Conservation (phyloP, 2,888 invertebrate genomes). For the Cryptus viduatorius region DNA sequence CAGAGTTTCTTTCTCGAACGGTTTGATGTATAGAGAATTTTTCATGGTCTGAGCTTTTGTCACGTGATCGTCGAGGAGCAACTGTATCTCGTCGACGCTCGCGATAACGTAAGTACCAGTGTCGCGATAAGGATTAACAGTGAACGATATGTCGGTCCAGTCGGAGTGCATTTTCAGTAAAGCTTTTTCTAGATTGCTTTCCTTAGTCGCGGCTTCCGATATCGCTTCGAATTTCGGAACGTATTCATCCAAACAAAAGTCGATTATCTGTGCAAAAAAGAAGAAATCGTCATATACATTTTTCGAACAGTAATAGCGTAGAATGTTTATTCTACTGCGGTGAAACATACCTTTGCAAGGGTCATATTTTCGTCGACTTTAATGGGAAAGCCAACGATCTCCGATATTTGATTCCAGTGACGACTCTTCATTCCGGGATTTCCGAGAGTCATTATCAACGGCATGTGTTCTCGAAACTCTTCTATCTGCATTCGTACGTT, state of each 20-base stretch:
- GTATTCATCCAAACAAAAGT: constrained; percentile 95
- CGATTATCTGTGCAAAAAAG: constrained; percentile 86
- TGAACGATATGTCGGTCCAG: constrained; percentile 94
- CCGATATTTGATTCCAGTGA: constrained; percentile 98
- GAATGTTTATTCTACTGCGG: neutral
- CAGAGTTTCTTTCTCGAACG: constrained; percentile 94
- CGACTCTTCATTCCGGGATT: constrained; percentile 97
- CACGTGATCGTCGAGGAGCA: constrained; percentile 97
- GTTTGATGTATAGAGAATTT: constrained; percentile 98
- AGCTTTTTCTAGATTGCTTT: constrained; percentile 96
- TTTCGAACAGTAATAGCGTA: neutral
- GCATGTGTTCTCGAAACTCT: constrained; percentile 94
- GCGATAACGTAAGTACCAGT: constrained; percentile 96
- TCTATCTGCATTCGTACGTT: constrained; percentile 91
- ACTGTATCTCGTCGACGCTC: constrained; percentile 96
- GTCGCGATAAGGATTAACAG: constrained; percentile 91
- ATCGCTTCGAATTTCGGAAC: constrained; percentile 95
- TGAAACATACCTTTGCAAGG: constrained; percentile 89
- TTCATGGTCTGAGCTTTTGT: constrained; percentile 99
- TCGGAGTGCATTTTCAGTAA: constrained; percentile 95
- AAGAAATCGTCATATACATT: neutral
- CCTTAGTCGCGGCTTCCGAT: constrained; percentile 98
- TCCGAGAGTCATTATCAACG: constrained; percentile 96
- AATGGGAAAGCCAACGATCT: constrained; percentile 97
- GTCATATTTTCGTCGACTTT: constrained; percentile 93